phyloP scores from a whole-genome alignment of 1,140 invertebrate genomes.

The Hydropsyche tenuis region DNA sequence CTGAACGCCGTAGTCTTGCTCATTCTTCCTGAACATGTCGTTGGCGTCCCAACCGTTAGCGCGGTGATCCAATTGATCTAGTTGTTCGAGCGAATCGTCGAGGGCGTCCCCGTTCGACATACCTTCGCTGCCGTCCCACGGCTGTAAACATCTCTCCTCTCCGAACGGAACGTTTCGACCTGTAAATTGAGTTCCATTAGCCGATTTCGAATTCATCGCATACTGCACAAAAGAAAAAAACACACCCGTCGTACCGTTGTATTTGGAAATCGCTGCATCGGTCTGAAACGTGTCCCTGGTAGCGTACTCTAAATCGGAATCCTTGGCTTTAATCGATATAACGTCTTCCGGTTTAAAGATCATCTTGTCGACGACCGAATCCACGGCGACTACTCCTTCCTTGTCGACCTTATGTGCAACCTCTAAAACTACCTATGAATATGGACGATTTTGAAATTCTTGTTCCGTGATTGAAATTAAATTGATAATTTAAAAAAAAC shows the following conservation, averaged over 20 bases:
- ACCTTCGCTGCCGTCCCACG: slow-evolving; percentile 79
- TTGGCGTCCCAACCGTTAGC: slow-evolving; percentile 93
- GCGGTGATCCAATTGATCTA: slow-evolving; percentile 70
- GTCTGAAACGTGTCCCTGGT: slow-evolving; percentile 85
- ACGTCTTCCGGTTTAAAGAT: slow-evolving; percentile 86
- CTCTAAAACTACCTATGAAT: slow-evolving; percentile 75
- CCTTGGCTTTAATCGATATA: slow-evolving; percentile 76
- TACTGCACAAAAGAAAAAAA: not conserved
- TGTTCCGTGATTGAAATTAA: too few relatives aligned
- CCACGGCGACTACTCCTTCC: slow-evolving; percentile 67
- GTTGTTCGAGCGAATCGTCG: slow-evolving; percentile 65
- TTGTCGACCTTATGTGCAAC: slow-evolving; percentile 81
- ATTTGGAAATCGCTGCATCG: slow-evolving; percentile 75
- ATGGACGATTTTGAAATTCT: not conserved
- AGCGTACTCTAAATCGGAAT: slow-evolving; percentile 88
- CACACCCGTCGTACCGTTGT: slow-evolving; percentile 69
- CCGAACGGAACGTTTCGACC: slow-evolving; percentile 52
- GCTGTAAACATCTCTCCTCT: slow-evolving; percentile 84
- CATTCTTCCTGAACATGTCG: slow-evolving; percentile 95
- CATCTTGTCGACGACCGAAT: slow-evolving; percentile 79
- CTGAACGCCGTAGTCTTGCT: slow-evolving; percentile 86
- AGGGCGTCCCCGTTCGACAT: slow-evolving; percentile 61
- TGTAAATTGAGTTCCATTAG: not conserved
- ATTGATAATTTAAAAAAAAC: too few relatives aligned
- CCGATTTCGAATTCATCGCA: not conserved